phyloP scores from a whole-genome alignment of 2,888 invertebrate genomes.

The Campoplex nolae region DNA sequence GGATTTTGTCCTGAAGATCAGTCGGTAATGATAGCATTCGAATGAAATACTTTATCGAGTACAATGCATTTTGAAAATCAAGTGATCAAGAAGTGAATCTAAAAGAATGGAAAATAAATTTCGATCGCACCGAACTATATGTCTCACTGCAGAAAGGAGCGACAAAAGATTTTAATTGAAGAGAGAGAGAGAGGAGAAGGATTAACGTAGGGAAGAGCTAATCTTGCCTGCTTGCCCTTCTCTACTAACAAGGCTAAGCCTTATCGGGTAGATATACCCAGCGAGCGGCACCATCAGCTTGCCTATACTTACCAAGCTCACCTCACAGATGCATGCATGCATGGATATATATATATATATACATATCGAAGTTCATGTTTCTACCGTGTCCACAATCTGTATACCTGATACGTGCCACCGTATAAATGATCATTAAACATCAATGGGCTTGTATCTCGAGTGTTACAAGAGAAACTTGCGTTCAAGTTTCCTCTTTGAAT shows the following conservation, averaged over 20 bases:
- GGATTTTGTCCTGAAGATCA: neutral
- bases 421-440: conserved; percentile 42
- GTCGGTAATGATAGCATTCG: neutral
- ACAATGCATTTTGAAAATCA: conserved; percentile 18
- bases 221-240: conserved; percentile 50
- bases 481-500: conserved; percentile 20
- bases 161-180: neutral
- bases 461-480: conserved; percentile 22
- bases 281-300: conserved; percentile 26
- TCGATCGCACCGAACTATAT: conserved; percentile 20
- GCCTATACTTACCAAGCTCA: conserved; percentile 30
- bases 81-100: conserved; percentile 18
- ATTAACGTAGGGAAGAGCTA: conserved; percentile 25
- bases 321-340: neutral
- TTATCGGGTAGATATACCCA: conserved; percentile 53
- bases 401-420: conserved; percentile 35
- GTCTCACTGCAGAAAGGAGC: conserved; percentile 4
- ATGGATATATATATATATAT: neutral
- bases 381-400: conserved; percentile 36
- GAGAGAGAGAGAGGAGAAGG: neutral
- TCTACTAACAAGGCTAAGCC: conserved; percentile 55
- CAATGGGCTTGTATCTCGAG: conserved; percentile 32
- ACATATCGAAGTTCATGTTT: conserved; percentile 13
- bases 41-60: neutral
- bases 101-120: conserved; percentile 6